Percentiles rank a stretch among this genome's conserved stretches.
These are phyloP conservation scores for Morone chrysops DNA, from an alignment of 2,113 vertebrate genomes.

Conservation along the genomic window DNA sequence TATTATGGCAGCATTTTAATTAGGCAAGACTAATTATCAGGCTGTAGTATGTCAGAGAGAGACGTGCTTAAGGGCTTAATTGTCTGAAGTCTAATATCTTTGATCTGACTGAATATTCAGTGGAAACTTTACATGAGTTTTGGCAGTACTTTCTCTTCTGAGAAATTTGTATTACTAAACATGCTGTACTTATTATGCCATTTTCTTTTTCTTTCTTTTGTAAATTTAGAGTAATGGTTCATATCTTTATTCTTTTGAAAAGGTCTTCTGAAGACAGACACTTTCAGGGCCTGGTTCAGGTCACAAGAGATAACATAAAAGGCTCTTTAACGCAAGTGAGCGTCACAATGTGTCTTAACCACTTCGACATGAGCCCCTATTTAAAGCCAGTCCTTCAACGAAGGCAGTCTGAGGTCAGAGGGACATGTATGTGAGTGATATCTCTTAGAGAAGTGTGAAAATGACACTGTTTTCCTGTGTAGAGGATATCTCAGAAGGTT, in stretches of 20 bases:
- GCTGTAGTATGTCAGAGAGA: constrained; percentile 30
- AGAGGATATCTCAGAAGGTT: not conserved
- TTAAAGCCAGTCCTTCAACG: constrained; percentile 62
- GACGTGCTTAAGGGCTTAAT: constrained; percentile 2
- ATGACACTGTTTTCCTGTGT: constrained; percentile 28
- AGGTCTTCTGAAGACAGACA: constrained; percentile 6
- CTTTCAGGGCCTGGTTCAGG: not conserved
- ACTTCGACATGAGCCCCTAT: constrained; percentile 54
- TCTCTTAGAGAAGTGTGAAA: constrained; percentile 50
- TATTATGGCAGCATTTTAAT: constrained; percentile 54
- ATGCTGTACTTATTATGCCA: not conserved
- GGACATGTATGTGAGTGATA: constrained; percentile 37
- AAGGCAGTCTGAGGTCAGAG: constrained; percentile 59
- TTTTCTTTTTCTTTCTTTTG: not conserved
- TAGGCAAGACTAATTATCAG: constrained; percentile 59
- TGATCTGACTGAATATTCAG: constrained; percentile 44
- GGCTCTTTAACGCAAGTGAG: constrained; percentile 45
- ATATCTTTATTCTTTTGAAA: constrained; percentile 15
- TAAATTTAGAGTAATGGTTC: not conserved
- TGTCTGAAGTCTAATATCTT: constrained; percentile 29
- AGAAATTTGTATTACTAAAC: not conserved
- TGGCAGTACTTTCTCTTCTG: constrained; percentile 20
- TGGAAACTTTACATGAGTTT: constrained; percentile 32
- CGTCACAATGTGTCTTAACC: constrained; percentile 49
- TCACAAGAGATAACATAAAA: constrained; percentile 27